These are phyloP conservation scores for Gouania willdenowi DNA, from an alignment of 2,797 vertebrate genomes.

Conservation along the genomic window DNA sequence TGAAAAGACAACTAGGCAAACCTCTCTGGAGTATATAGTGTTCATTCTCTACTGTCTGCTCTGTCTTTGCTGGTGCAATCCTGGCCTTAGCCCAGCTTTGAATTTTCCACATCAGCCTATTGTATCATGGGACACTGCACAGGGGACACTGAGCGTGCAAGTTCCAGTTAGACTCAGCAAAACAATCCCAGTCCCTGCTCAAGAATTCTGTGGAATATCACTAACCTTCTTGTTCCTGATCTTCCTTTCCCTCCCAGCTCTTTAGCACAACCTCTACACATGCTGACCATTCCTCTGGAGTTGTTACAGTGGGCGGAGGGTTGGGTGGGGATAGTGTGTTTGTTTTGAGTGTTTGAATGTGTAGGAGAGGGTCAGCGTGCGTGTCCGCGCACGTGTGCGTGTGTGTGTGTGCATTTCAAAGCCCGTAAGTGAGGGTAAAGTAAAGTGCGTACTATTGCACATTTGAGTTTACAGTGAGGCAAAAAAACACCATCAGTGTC, in stretches of 20 bases:
- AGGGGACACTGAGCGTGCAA: conserved; percentile 9
- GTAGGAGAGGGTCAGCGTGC: conserved; percentile 38
- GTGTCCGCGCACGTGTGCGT: background rate
- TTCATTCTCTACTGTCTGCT: conserved; percentile 6
- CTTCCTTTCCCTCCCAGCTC: conserved; percentile 22
- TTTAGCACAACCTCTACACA: conserved; percentile 52
- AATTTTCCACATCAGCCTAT: conserved; percentile 34
- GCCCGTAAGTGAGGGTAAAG: too few species aligned
- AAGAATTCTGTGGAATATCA: conserved; percentile 16
- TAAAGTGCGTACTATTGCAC: conserved; percentile 6
- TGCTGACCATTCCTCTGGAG: conserved; percentile 67
- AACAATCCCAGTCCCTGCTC: conserved; percentile 10
- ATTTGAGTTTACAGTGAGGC: conserved; percentile 29
- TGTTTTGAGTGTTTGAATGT: conserved; percentile 57
- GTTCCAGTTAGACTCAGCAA: conserved; percentile 36
- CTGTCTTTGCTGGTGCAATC: conserved; percentile 14
- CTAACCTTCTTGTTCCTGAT: conserved; percentile 22
- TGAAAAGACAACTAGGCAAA: background rate
- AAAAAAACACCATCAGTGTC: conserved; percentile 14
- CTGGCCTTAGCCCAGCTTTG: conserved; percentile 30
- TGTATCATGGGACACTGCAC: conserved; percentile 6
- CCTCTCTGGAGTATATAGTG: too few species aligned
- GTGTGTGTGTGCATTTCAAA: conserved; percentile 12
- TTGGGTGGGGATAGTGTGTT: conserved; percentile 57
- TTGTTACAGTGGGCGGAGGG: conserved; percentile 59